Evolutionary conservation across 2,888 invertebrate genomes (phyloP), one percentile per base, ranked within the genome.

Genomic region (Cabera pusaria): DNA sequence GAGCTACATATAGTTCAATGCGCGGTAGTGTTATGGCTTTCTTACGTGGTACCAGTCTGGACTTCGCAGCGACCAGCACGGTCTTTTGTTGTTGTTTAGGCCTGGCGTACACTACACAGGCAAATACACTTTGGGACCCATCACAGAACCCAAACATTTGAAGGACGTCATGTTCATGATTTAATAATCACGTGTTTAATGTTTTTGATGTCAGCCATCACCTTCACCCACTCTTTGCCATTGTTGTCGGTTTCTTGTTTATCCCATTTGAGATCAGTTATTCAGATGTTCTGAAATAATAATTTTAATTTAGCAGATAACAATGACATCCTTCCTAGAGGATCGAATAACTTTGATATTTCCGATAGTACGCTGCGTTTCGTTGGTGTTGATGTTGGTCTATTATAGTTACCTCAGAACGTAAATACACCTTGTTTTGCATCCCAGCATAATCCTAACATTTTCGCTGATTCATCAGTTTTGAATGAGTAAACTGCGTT

Each of bases 131-230:
- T n/a, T n/a, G n/a, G n/a, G n/a, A n/a, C n/a, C n/a, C n/a, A n/a
- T n/a, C n/a, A 20, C 42, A 37, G 16, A 42, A 36, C 2, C 36
- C 42, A n/a, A 29, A 37, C 6, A 43, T 19, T 23, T 36, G 23
- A 1, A 28, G 20, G 5, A 14, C 9, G 12, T 23, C 23, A 6
- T 19, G 7, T 19, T 20, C 5, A 14, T 14, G 1, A 1, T 5
- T 24, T 7, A 14, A 4, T 5, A 17, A 5, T 32, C 41, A 42
- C 16, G 33, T 23, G 1, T 27, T 29, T 22, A 3, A 38, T 38
- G 5, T 25, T 21, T 18, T n/a, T 2, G 10, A 38, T 5, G n/a
- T 43, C 37, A 6, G 2, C 4, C 6, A 19, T 43, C 1, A 43
- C 18, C 9, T 25, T 38, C n/a, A 6, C 7, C 43, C 43, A 43